Evolutionary conservation across 2,797 vertebrate genomes (phyloP), one percentile per base, ranked within the genome.

Genomic region (Glossophaga mutica): DNA sequence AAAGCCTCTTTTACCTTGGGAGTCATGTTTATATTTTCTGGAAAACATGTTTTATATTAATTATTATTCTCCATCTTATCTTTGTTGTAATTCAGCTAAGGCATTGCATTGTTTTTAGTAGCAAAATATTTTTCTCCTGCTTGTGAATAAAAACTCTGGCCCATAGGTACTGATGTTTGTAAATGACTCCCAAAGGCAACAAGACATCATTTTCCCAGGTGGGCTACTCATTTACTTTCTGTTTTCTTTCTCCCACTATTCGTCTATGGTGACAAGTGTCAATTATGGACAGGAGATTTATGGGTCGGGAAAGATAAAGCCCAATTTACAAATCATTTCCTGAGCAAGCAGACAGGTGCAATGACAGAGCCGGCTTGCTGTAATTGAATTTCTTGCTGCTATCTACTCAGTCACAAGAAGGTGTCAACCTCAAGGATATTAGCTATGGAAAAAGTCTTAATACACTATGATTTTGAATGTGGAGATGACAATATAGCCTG

Each of bases 361-460:
- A 98, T 98, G 98, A 98, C 98, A 98, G 97, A 98, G 98, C 97
- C 68, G 82, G 90, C 97, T 98, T 98, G 96, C 97, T 94, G 98
- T 99, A 99, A 99, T 98, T 99, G 98, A 99, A 98, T 99, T 98
- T 98, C 98, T 98, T 98, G 98, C 98, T 98, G 98, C 98, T 98
- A 98, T 98, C 98, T 98, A 97, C 98, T 98, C 98, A 98, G 97
- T 98, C 98, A 98, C 97, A 98, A 98, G 97, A 98, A 97, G 94
- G 98, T 98, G 97, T 98, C 98, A 98, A 91, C 96, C 96, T 98
- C 98, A 98, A 98, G 97, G 97, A 98, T 98, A 97, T 77, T 97
- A 96, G 96, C 93, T 97, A 86, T 91, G 91, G 34, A 73, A 77
- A 95, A 98, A 94, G 71, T 94, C 87, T 95, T 97, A 98, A 98